phyloP scores from a whole-genome alignment of 1,140 invertebrate genomes.

The Drosophila pseudoobscura region DNA sequence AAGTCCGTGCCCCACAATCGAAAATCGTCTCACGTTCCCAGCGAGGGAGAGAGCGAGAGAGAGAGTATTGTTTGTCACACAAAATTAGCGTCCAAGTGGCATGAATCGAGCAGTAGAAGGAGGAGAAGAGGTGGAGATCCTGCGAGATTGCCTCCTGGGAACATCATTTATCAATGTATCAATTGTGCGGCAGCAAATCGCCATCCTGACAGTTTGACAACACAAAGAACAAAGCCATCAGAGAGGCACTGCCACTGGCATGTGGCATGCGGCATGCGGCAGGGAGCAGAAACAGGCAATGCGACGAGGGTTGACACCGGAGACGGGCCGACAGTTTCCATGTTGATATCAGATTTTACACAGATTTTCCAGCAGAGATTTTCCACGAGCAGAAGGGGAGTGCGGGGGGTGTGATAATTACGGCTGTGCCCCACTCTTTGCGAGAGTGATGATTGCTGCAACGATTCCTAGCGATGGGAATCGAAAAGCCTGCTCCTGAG shows the following conservation, averaged over 20 bases:
- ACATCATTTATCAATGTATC: constrained; percentile 77
- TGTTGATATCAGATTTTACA: constrained; percentile 27
- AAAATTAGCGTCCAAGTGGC: constrained; percentile 63
- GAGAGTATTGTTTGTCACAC: constrained; percentile 69
- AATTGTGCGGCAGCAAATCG: constrained; percentile 61
- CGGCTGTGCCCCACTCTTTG: no score
- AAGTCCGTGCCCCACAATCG: constrained; percentile 25
- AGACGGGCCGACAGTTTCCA: constrained; percentile 26
- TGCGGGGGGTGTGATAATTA: constrained; percentile 18
- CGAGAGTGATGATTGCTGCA: no score
- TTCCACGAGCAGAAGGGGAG: background rate
- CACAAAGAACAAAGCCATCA: constrained; percentile 66
- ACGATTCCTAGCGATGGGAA: no score
- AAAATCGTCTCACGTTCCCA: no score
- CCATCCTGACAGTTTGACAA: constrained; percentile 23
- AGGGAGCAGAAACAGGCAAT: constrained; percentile 8
- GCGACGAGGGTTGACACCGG: constrained; percentile 45
- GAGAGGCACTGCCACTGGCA: constrained; percentile 14
- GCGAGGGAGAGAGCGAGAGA: background rate
- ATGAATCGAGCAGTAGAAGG: background rate
- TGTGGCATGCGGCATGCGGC: constrained; percentile 2
- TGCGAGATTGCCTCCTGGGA: constrained; percentile 27
- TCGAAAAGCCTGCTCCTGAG: no score
- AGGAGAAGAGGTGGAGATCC: background rate
- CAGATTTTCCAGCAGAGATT: constrained; percentile 17